Percentiles rank a stretch among this genome's conserved stretches.
phyloP scores from a whole-genome alignment of 2,797 vertebrate species.

The Dicrostonyx torquatus region DNA sequence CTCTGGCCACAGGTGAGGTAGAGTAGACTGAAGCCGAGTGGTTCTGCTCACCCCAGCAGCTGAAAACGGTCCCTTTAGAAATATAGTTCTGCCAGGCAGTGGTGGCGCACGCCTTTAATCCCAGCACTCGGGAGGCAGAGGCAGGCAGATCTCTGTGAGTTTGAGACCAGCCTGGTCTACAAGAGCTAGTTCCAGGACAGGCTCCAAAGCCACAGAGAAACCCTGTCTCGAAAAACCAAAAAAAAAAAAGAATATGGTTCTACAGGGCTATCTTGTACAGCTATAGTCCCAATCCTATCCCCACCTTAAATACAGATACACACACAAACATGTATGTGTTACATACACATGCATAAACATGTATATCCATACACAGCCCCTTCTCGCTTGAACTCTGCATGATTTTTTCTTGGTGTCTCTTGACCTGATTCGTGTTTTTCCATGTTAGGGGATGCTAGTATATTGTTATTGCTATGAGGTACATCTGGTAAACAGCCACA shows the following conservation, averaged over 20 bases:
- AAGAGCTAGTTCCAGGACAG: no score
- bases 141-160: no score
- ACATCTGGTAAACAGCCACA: not conserved
- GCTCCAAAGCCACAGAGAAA: no score
- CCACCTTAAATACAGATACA: not conserved
- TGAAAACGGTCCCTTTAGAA: not conserved
- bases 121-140: no score
- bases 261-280: not conserved
- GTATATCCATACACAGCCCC: not conserved
- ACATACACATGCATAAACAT: not conserved
- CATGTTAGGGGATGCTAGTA: not conserved
- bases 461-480: not conserved
- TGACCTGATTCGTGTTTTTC: not conserved
- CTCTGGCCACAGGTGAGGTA: not conserved
- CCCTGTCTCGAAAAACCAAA: no score
- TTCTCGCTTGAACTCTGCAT: not conserved
- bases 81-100: not conserved
- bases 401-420: not conserved
- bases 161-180: no score
- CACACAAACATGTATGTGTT: not conserved
- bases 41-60: not conserved
- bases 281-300: not conserved
- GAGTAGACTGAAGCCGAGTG: not conserved
- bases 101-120: no score
- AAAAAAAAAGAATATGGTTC: not conserved